phyloP scores from a whole-genome alignment of 2,888 invertebrate species.

The Scaptomyza parva region DNA sequence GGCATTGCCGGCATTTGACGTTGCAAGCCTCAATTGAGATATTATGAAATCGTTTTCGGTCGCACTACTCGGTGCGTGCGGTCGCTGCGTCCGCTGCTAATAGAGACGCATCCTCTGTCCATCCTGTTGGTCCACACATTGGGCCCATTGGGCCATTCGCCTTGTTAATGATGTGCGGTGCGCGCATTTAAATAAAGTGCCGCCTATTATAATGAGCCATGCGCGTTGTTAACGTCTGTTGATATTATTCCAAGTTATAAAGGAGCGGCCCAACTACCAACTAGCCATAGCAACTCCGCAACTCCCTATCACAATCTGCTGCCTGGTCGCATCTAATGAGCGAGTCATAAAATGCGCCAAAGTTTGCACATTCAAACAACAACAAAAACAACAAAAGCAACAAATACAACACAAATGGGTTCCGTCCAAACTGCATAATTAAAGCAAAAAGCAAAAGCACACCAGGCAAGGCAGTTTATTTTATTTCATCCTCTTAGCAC shows the following conservation, averaged over 20 bases:
- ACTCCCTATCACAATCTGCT: slow-evolving; percentile 37
- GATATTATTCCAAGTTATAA: slow-evolving; percentile 71
- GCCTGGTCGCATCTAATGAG: slow-evolving; percentile 69
- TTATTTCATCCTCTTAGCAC: slow-evolving; percentile 20
- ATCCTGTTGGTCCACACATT: slow-evolving; percentile 22
- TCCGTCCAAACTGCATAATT: slow-evolving; percentile 60
- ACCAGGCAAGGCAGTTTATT: slow-evolving; percentile 23
- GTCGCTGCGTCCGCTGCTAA: slow-evolving; percentile 65
- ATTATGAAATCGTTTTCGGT: slow-evolving; percentile 71
- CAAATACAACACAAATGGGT: slow-evolving; percentile 36
- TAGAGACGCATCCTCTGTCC: slow-evolving; percentile 68
- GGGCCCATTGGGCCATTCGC: slow-evolving; percentile 53
- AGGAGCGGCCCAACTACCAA: slow-evolving; percentile 65
- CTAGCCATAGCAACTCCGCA: not conserved
- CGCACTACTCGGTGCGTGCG: slow-evolving; percentile 66
- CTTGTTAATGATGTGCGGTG: slow-evolving; percentile 79
- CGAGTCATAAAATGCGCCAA: slow-evolving; percentile 71
- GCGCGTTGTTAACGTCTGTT: slow-evolving; percentile 61
- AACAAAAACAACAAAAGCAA: not conserved
- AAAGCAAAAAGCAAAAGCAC: slow-evolving; percentile 48
- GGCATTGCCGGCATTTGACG: slow-evolving; percentile 15
- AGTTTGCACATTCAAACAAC: slow-evolving; percentile 56
- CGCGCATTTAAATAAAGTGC: slow-evolving; percentile 79
- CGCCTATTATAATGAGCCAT: slow-evolving; percentile 76
- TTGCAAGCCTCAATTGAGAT: slow-evolving; percentile 70